These are phyloP conservation scores for Loriculus beryllinus DNA, from an alignment of 2,797 vertebrate genomes.

Conservation along the genomic window DNA sequence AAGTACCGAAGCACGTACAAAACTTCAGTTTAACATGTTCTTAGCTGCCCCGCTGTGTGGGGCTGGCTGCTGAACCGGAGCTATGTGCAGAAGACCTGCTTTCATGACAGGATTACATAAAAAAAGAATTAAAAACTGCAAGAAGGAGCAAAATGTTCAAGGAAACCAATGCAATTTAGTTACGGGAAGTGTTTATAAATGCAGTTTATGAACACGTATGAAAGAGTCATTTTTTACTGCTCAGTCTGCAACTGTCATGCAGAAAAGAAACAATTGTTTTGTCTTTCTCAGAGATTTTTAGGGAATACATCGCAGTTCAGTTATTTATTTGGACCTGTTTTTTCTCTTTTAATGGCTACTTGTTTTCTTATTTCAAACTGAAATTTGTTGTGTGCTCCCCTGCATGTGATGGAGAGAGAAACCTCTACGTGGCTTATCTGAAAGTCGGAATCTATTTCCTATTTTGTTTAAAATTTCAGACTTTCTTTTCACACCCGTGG, in stretches of 20 bases:
- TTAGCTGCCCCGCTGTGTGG: not conserved
- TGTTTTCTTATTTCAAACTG: not conserved
- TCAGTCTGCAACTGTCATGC: not conserved
- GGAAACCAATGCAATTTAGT: conserved; percentile 30
- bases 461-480: not conserved
- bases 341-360: not conserved
- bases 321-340: not conserved
- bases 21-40: not conserved
- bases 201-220: conserved; percentile 2
- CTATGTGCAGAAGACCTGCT: not conserved
- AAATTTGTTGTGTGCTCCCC: not conserved
- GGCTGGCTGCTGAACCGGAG: not conserved
- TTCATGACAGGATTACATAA: not conserved
- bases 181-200: conserved; percentile 39
- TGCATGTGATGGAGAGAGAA: not conserved
- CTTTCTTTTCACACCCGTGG: not conserved
- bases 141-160: conserved; percentile 26
- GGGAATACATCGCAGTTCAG: not conserved
- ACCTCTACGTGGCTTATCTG: not conserved
- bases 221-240: conserved; percentile 25
- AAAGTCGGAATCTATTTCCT: not conserved
- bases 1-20: not conserved
- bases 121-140: not conserved
- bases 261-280: conserved; percentile 13
- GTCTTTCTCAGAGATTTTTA: conserved; percentile 11